These are phyloP conservation scores for Otis tarda DNA, from an alignment of 2,113 vertebrate genomes.

Conservation along the genomic window DNA sequence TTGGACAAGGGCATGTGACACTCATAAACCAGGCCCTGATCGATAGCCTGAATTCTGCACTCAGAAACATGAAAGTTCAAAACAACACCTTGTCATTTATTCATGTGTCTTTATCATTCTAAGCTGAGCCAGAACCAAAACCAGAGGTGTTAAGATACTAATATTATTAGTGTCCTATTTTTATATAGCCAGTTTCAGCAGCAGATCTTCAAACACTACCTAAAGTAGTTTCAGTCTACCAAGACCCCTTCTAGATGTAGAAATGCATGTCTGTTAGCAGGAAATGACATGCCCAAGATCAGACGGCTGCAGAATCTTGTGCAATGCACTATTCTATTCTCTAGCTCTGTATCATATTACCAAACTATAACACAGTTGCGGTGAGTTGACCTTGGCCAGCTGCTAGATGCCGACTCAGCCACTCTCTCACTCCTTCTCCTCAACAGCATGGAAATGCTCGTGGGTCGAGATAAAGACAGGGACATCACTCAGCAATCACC, in stretches of 20 bases:
- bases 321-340: background rate
- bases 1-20: background rate
- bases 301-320: background rate
- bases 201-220: background rate
- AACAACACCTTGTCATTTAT: background rate
- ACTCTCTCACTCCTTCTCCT: background rate
- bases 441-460: background rate
- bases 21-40: background rate
- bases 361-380: background rate
- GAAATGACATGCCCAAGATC: background rate
- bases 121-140: background rate
- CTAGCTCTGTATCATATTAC: background rate
- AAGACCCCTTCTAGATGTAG: background rate
- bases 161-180: background rate
- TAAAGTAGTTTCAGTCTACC: background rate
- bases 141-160: background rate
- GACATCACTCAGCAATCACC: background rate
- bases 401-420: background rate
- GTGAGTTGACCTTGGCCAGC: background rate
- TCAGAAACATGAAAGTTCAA: background rate
- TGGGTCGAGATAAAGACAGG: background rate
- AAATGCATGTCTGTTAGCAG: background rate
- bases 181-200: background rate
- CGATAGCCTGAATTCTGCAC: background rate
- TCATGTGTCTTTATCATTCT: background rate